Percentiles rank a stretch among this genome's conserved stretches.
Evolutionary conservation across 2,797 vertebrate genomes (phyloP).

Genomic region (Alca torda): DNA sequence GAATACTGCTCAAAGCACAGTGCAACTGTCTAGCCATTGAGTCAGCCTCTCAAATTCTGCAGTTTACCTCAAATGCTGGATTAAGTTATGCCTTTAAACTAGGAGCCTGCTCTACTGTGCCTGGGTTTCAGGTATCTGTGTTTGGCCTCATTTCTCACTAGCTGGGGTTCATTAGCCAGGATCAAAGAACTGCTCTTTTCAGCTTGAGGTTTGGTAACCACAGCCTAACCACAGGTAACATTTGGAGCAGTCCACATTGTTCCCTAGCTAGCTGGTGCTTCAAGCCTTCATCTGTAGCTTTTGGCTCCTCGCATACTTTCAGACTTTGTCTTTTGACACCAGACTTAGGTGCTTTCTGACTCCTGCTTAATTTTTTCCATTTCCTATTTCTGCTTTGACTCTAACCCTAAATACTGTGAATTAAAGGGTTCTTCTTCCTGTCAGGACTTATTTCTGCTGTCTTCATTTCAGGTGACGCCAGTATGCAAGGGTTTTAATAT

Average conservation of each 20-base stretch:
- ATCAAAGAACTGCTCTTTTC: conserved; percentile 17
- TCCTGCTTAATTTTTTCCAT: not conserved
- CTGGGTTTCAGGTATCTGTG: not conserved
- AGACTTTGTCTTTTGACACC: not conserved
- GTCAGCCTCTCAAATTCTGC: not conserved
- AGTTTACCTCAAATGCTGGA: not conserved
- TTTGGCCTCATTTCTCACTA: not conserved
- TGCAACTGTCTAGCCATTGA: not conserved
- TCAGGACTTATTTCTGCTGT: not conserved
- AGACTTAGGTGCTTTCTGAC: not conserved
- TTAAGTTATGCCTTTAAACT: not conserved
- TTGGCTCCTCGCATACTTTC: not conserved
- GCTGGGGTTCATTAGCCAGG: not conserved
- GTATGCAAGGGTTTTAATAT: not conserved
- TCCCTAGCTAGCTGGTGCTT: not conserved
- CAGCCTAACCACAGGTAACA: conserved; percentile 20
- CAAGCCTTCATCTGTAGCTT: not conserved
- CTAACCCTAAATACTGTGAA: not conserved
- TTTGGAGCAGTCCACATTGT: conserved; percentile 4
- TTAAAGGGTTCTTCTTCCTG: not conserved
- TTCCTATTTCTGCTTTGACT: not conserved
- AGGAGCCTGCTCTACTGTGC: not conserved
- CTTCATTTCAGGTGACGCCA: not conserved
- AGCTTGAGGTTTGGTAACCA: not conserved
- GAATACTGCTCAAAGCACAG: not conserved